A percentile compares a stretch with the other conserved stretches of the same genome.
These are phyloP conservation scores for Chrysina gloriosa DNA, from an alignment of 2,888 invertebrate species.

Conservation along the genomic window DNA sequence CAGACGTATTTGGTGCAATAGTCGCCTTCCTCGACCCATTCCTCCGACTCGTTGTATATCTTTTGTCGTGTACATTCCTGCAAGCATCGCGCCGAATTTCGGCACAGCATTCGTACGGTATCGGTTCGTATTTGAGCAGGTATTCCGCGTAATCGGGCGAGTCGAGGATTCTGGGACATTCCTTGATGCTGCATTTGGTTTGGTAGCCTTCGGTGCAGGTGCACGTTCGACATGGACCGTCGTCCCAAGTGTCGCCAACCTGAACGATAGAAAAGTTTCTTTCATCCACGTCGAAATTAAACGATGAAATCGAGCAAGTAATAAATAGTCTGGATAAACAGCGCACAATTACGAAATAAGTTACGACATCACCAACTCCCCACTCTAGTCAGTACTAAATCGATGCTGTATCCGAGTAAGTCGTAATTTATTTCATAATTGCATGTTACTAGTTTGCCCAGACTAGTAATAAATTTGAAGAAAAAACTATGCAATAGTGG, in stretches of 20 bases:
- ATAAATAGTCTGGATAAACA: no score
- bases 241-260: slow-evolving; percentile 74
- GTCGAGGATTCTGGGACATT: slow-evolving; percentile 66
- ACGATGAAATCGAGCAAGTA: no score
- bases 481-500: no score
- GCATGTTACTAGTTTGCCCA: no score
- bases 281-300: no score
- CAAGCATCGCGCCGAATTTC: slow-evolving; percentile 71
- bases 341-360: no score
- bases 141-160: slow-evolving; percentile 68
- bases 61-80: slow-evolving; percentile 62
- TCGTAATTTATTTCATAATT: no score
- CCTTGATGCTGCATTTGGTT: slow-evolving; percentile 66
- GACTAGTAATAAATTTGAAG: no score
- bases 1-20: slow-evolving; percentile 71
- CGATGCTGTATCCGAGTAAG: no score
- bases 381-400: no score
- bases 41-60: slow-evolving; percentile 68
- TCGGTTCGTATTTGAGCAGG: slow-evolving; percentile 67
- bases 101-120: slow-evolving; percentile 76
- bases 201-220: slow-evolving; percentile 66
- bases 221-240: slow-evolving; percentile 78
- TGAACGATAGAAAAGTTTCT: slow-evolving; percentile 50
- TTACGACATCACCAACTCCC: no score
- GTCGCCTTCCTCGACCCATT: slow-evolving; percentile 69